These are phyloP conservation scores for Tipula helvola DNA, from an alignment of 2,888 invertebrate species.

Conservation along the genomic window DNA sequence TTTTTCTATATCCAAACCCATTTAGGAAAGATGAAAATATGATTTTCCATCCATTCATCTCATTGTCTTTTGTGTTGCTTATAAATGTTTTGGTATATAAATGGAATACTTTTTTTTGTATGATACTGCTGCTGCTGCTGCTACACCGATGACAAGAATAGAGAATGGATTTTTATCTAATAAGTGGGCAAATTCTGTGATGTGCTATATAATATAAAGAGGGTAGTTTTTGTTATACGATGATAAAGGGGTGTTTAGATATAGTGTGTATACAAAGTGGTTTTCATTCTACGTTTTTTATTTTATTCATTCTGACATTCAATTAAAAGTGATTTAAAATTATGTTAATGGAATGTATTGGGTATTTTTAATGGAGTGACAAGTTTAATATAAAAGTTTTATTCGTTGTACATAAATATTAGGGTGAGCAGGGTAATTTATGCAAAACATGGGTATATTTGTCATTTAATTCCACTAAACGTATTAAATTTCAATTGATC, in stretches of 20 bases:
- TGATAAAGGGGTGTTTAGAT: neutral
- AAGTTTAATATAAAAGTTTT: neutral
- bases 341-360: neutral
- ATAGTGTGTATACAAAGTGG: neutral
- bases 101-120: neutral
- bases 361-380: neutral
- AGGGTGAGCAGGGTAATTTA: neutral
- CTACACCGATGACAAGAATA: neutral
- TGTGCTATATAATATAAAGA: neutral
- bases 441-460: neutral
- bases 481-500: neutral
- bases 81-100: neutral
- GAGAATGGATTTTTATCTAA: neutral
- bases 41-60: neutral
- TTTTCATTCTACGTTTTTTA: neutral
- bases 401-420: neutral
- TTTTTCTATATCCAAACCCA: neutral
- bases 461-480: neutral
- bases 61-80: neutral
- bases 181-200: neutral
- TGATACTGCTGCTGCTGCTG: neutral
- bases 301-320: neutral
- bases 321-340: neutral
- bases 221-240: neutral
- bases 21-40: neutral